Conservation (phyloP, 2,113 vertebrate genomes). For the Oriolus oriolus region DNA sequence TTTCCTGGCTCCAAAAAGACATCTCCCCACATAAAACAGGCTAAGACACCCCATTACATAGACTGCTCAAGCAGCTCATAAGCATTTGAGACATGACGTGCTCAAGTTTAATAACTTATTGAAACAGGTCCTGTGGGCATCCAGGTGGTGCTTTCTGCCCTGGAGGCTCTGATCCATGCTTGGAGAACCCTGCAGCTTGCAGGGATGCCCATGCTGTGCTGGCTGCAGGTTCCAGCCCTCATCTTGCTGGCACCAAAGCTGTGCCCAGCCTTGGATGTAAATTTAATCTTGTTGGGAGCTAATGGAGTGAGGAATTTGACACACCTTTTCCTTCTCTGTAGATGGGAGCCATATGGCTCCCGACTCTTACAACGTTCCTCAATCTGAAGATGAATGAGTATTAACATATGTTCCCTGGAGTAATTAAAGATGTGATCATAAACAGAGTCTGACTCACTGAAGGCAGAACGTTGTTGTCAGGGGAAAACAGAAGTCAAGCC, state of each 20-base stretch:
- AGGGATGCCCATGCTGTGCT: background rate
- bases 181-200: fast-evolving
- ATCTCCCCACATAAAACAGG: background rate
- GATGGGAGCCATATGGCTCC: conserved; percentile 31
- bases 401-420: conserved; percentile 36
- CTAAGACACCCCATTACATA: background rate
- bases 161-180: background rate
- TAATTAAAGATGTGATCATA: conserved; percentile 50
- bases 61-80: background rate
- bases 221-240: background rate
- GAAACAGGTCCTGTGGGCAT: fast-evolving
- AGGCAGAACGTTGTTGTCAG: background rate
- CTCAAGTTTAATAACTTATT: background rate
- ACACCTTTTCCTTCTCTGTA: conserved; percentile 20
- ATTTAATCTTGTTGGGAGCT: conserved; percentile 24
- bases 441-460: background rate
- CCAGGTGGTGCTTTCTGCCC: background rate
- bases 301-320: conserved; percentile 21
- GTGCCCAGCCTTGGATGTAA: background rate
- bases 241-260: background rate
- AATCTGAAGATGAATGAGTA: background rate
- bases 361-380: background rate
- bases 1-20: background rate
- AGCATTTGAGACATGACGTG: background rate
- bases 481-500: background rate